A percentile compares a stretch with the other conserved stretches of the same genome.
phyloP scores from a whole-genome alignment of 2,888 invertebrate species.

The Hirtodrosophila histrioides region DNA sequence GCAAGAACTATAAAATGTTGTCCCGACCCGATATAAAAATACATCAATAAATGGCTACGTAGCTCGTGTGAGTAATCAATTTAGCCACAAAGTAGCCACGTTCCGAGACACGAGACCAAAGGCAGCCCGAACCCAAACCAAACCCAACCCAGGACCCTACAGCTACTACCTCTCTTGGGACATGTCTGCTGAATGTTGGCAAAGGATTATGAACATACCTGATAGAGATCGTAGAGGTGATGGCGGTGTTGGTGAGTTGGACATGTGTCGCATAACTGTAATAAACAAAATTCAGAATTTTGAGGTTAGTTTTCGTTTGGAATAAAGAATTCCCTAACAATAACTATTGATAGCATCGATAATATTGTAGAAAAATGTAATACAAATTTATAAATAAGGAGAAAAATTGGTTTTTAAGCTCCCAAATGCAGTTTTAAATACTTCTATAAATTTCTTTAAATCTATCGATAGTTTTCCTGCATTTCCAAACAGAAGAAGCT shows the following conservation, averaged over 20 bases:
- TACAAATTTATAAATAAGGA: too few species aligned
- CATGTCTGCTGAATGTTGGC: slow-evolving; percentile 67
- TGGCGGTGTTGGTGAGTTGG: slow-evolving; percentile 84
- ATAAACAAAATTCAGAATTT: slow-evolving; percentile 39
- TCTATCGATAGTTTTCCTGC: not conserved
- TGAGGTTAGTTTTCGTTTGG: too few species aligned
- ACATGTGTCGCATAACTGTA: slow-evolving; percentile 83
- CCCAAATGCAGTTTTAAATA: too few species aligned
- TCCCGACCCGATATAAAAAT: slow-evolving; percentile 12
- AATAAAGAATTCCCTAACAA: too few species aligned
- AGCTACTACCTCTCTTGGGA: slow-evolving; percentile 28
- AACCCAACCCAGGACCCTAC: not conserved
- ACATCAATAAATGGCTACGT: slow-evolving; percentile 59
- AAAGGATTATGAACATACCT: slow-evolving; percentile 82
- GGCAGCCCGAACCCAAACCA: slow-evolving; percentile 7
- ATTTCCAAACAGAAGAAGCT: too few species aligned
- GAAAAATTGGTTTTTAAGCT: too few species aligned
- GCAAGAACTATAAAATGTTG: slow-evolving; percentile 64
- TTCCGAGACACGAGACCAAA: slow-evolving; percentile 51
- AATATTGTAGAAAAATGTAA: too few species aligned
- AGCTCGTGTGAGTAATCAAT: slow-evolving; percentile 77
- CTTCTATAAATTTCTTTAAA: too few species aligned
- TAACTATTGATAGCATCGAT: too few species aligned
- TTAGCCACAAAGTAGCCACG: slow-evolving; percentile 80
- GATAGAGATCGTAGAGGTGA: slow-evolving; percentile 82